Evolutionary conservation across 2,888 invertebrate genomes (phyloP), one percentile per base, ranked within the genome.

Genomic region (Acanthosepion esculentum): DNA sequence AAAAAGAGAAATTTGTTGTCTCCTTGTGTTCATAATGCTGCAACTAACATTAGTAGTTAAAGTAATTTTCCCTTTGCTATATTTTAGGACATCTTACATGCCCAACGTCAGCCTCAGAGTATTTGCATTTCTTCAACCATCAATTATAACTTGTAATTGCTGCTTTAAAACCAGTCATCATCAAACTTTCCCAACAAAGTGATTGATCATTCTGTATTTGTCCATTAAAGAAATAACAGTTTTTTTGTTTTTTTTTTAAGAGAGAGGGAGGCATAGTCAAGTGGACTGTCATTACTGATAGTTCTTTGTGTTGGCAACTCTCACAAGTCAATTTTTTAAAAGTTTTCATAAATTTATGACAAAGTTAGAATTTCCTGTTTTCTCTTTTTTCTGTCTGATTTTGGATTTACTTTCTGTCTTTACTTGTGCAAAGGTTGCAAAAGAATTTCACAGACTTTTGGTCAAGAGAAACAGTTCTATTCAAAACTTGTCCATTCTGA

Each of bases 71-170:
- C n/a, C 15, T 5, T 8, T 8, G 12, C 12, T 78, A 78, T 78
- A 33, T 33, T 78, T 78, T n/a, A n/a, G 78, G 78, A n/a, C 78
- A n/a, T 78, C n/a, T 78, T 15, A 33, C 78, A 33, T 33, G 5
- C 0, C 78, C 78, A 3, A 2, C n/a, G 15, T 78, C 15, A 78
- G 29, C 78, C 26, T 26, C 0, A 20, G 10, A 20, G 33, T 12
- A 78, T 78, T 78, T 78, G 78, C 23, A 78, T 78, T 78, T n/a
- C 78, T 78, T 78, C 78, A 78, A 78, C 78, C 78, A 78, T 78
- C 78, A 78, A 78, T 78, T 78, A 78, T 78, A 15, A 2, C 78
- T 78, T 78, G 78, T 78, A 78, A 78, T 78, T 78, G 78, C 78
- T 78, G 78, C 78, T 78, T 78, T 33, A 78, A n/a, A 78, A 78